Evolutionary conservation across 2,113 vertebrate species (phyloP).

Genomic region (Agapornis roseicollis): DNA sequence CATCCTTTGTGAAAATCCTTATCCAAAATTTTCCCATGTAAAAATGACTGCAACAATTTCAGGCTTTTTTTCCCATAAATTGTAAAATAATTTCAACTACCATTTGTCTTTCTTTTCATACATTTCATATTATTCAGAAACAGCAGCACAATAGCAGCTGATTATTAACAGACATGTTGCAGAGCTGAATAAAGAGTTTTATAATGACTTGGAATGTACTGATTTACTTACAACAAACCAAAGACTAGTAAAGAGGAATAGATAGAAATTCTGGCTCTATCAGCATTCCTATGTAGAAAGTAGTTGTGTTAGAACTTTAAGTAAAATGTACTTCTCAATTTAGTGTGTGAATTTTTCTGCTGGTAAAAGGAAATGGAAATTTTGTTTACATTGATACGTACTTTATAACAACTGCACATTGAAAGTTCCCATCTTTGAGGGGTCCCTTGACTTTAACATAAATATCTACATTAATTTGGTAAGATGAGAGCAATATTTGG

Average conservation of each 20-base stretch:
- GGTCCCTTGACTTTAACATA: background rate
- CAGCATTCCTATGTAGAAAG: background rate
- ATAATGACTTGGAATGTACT: background rate
- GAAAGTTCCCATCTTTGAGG: background rate
- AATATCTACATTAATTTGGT: background rate
- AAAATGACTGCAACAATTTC: slow-evolving; percentile 22
- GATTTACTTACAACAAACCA: background rate
- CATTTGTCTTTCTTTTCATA: slow-evolving; percentile 3
- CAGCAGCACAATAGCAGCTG: background rate
- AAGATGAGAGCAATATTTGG: background rate
- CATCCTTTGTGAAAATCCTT: background rate
- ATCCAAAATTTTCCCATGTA: slow-evolving; percentile 10
- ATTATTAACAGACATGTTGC: slow-evolving; percentile 2
- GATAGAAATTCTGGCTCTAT: background rate
- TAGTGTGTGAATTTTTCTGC: background rate
- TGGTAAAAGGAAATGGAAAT: background rate
- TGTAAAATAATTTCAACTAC: background rate
- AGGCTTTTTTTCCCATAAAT: slow-evolving; percentile 10
- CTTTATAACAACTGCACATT: background rate
- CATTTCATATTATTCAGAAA: background rate
- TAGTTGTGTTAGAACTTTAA: background rate
- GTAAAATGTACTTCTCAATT: background rate
- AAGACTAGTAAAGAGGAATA: background rate
- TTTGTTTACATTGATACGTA: background rate
- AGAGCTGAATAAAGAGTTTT: background rate